Evolutionary conservation across 2,797 vertebrate genomes (phyloP).

Genomic region (Molossus molossus): DNA sequence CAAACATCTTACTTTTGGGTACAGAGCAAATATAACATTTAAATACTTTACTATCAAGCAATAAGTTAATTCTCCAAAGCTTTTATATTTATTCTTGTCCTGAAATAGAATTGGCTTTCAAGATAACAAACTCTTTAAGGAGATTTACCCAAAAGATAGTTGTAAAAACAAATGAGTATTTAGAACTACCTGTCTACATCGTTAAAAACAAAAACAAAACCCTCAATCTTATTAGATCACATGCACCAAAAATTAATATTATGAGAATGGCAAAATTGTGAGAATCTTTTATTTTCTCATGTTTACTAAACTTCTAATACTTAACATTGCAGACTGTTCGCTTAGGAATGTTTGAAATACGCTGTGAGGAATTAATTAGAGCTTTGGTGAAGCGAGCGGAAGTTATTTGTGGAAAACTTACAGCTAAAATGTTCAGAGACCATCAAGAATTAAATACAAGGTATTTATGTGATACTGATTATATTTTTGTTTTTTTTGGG

Average conservation of each 20-base stretch:
- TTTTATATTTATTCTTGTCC: conserved; percentile 11
- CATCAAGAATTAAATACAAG: conserved; percentile 90
- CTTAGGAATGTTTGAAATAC: conserved; percentile 95
- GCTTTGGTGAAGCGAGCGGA: conserved; percentile 91
- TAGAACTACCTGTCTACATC: background rate
- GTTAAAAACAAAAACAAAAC: background rate
- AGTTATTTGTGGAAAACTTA: conserved; percentile 91
- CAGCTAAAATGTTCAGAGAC: conserved; percentile 90
- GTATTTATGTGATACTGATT: conserved; percentile 80
- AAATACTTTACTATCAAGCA: background rate
- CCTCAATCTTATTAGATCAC: background rate
- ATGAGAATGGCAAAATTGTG: background rate
- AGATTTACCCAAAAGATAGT: conserved; percentile 5
- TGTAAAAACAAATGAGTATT: background rate
- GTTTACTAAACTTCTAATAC: background rate
- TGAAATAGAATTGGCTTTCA: conserved; percentile 43
- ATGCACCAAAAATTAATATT: background rate
- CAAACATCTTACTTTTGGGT: background rate
- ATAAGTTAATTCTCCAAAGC: background rate
- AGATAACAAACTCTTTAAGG: conserved; percentile 21
- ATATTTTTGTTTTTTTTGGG: background rate
- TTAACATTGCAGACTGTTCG: conserved; percentile 89
- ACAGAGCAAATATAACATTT: background rate
- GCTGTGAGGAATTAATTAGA: conserved; percentile 92
- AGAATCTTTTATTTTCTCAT: background rate